Conservation (phyloP, 1,140 invertebrate genomes). For the Eufriesea mexicana region DNA sequence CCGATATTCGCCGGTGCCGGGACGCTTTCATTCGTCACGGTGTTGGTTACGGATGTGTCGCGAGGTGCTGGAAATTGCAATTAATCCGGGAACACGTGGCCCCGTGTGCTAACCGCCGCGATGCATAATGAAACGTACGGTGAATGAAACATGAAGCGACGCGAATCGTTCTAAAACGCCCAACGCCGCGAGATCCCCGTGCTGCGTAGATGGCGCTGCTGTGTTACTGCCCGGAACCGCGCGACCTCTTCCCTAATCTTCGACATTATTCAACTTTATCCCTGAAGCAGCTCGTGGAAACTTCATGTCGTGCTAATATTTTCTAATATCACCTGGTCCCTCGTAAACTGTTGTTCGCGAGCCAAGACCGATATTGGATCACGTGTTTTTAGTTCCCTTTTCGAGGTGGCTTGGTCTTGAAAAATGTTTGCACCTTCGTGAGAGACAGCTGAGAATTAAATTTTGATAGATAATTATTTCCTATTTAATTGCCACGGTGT, state of each 20-base stretch:
- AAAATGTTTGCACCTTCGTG: too few relatives aligned
- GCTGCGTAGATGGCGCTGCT: too few relatives aligned
- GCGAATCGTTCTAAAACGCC: slow-evolving; percentile 12
- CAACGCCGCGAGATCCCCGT: too few relatives aligned
- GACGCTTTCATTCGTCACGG: slow-evolving; percentile 35
- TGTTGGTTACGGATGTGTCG: slow-evolving; percentile 14
- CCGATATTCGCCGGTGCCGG: background rate
- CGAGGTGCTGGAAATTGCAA: slow-evolving; percentile 38
- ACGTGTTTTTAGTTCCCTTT: too few relatives aligned
- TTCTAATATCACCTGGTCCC: background rate
- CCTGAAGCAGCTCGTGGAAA: background rate
- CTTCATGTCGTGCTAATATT: background rate
- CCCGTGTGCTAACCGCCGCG: background rate
- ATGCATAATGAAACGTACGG: slow-evolving; percentile 40
- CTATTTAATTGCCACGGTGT: too few relatives aligned
- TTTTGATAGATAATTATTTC: too few relatives aligned
- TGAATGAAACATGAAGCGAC: slow-evolving; percentile 45
- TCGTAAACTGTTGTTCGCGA: background rate
- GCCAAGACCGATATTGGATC: background rate
- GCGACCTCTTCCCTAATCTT: background rate
- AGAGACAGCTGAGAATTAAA: too few relatives aligned
- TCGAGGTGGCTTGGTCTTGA: too few relatives aligned
- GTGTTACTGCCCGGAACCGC: background rate
- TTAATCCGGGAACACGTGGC: slow-evolving; percentile 38
- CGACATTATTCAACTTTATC: background rate